phyloP scores from a whole-genome alignment of 2,888 invertebrate genomes.

The Drosophila antonietae region DNA sequence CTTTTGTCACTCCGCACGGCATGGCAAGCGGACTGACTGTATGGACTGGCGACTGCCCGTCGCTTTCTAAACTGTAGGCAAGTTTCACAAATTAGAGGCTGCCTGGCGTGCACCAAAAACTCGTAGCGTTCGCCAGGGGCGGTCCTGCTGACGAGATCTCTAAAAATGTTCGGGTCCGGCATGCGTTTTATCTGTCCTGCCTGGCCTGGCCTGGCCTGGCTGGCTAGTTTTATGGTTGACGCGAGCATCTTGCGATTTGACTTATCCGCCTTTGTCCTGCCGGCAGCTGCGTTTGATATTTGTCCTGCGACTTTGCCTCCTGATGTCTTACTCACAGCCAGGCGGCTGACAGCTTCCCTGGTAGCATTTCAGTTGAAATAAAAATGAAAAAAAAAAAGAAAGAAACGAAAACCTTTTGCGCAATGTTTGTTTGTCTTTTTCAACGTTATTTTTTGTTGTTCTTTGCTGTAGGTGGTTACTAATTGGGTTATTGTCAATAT shows the following conservation, averaged over 20 bases:
- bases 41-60: constrained; percentile 40
- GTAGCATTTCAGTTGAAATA: constrained; percentile 64
- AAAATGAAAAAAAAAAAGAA: background rate
- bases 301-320: constrained; percentile 31
- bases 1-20: constrained; percentile 41
- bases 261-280: constrained; percentile 52
- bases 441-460: constrained; percentile 8
- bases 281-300: constrained; percentile 70
- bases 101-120: constrained; percentile 44
- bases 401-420: constrained; percentile 51
- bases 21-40: constrained; percentile 9
- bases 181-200: constrained; percentile 60
- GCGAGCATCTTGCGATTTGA: constrained; percentile 60
- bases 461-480: constrained; percentile 78
- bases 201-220: constrained; percentile 40
- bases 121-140: constrained; percentile 60
- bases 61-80: constrained; percentile 72
- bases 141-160: constrained; percentile 42
- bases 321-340: constrained; percentile 63
- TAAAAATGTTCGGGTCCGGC: constrained; percentile 29
- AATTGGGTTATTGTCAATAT: constrained; percentile 80
- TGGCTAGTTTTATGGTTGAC: constrained; percentile 72
- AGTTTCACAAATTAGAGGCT: constrained; percentile 77
- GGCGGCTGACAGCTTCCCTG: constrained; percentile 65
- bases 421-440: constrained; percentile 60